These are phyloP conservation scores for Cerastis rubricosa DNA, from an alignment of 2,888 invertebrate species.

Conservation along the genomic window DNA sequence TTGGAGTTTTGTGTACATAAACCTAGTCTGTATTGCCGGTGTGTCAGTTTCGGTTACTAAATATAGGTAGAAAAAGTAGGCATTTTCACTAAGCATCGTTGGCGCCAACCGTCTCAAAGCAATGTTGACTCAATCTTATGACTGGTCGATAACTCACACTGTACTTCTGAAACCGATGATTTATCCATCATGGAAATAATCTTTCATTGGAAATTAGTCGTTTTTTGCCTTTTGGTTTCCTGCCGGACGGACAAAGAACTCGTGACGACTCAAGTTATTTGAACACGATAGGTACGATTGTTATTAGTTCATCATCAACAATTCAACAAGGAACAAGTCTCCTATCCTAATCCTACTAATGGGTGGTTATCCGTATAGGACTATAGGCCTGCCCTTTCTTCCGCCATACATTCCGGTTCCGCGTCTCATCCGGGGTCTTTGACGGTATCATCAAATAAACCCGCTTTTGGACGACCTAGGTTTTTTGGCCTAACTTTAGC, in stretches of 20 bases:
- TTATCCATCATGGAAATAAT: constrained; percentile 9
- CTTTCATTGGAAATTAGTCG: not conserved
- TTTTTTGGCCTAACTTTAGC: not conserved
- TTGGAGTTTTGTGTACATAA: not conserved
- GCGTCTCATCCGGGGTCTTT: not conserved
- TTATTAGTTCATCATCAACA: not conserved
- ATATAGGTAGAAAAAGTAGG: constrained; percentile 7
- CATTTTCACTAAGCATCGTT: constrained; percentile 1
- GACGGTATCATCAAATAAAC: not conserved
- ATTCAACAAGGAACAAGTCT: not conserved
- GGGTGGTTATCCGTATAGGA: not conserved
- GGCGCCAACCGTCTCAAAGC: not conserved
- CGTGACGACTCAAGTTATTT: not conserved
- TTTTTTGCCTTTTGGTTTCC: not conserved
- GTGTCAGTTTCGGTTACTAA: not conserved
- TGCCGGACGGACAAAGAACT: not conserved
- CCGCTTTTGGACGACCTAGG: not conserved
- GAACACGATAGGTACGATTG: not conserved
- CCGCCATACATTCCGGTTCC: not conserved
- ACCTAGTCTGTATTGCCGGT: constrained; percentile 4
- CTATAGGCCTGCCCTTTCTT: not conserved
- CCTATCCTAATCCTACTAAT: not conserved
- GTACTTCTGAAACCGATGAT: constrained; percentile 11
- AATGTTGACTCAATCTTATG: constrained; percentile 30
- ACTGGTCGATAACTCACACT: constrained; percentile 7